Evolutionary conservation across 2,888 invertebrate species (phyloP), one percentile per base, ranked within the genome.

Genomic region (Zeuzera pyrina): DNA sequence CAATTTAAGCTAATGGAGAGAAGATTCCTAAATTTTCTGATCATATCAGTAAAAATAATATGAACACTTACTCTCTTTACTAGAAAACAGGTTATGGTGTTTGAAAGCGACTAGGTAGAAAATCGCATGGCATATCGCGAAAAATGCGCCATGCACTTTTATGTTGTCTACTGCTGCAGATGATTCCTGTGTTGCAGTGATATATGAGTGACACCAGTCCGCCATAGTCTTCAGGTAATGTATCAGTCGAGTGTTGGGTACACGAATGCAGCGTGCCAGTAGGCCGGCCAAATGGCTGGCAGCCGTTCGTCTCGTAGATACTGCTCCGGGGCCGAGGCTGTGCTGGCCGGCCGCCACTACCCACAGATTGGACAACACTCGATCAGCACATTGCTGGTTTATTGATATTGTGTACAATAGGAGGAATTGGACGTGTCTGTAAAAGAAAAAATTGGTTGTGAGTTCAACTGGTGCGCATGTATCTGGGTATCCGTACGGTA

Each of bases 21-120:
- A n/a, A n/a, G n/a, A n/a, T n/a, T n/a, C n/a, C n/a, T n/a, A n/a
- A n/a, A n/a, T n/a, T n/a, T n/a, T n/a, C n/a, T n/a, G n/a, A n/a
- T n/a, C n/a, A n/a, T n/a, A n/a, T n/a, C n/a, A n/a, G n/a, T n/a
- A n/a, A n/a, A n/a, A n/a, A n/a, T n/a, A n/a, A n/a, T n/a, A n/a
- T n/a, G n/a, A n/a, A n/a, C n/a, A 84, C 86, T 87, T 68, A 93
- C 95, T 91, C 79, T 91, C 91, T 61, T 89, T 89, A 48, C 85
- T 88, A 34, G 85, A 85, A 25, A 94, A 89, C 47, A 98, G 84
- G 57, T 96, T 92, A 48, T 90, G 90, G 62, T 95, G 92, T 38
- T 95, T 89, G 64, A 97, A 97, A 0, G 94, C 92, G 38, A 98
- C 90, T 10, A 97, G 84, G 69, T 98, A 97, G 77, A 98, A 97